Conservation (phyloP, 92 coral and sea anemone species). For the Heteractis magnifica region DNA sequence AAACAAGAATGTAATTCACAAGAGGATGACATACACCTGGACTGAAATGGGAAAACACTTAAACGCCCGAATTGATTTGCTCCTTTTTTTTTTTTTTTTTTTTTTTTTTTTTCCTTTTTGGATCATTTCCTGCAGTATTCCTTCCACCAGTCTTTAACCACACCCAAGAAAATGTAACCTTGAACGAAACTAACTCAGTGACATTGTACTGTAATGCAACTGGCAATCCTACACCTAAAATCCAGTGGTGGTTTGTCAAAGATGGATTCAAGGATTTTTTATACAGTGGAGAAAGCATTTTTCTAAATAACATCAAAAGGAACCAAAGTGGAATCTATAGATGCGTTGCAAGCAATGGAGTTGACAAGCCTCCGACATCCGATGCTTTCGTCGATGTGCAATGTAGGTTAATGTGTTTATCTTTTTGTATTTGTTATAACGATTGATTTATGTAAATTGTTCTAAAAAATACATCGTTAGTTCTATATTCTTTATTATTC, state of each 20-base stretch:
- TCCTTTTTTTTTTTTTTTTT: no score
- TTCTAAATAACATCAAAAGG: conserved; percentile 13
- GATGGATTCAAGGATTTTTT: neutral
- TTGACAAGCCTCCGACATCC: conserved; percentile 27
- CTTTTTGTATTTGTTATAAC: no score
- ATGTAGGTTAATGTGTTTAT: conserved; percentile 52
- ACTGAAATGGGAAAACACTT: no score
- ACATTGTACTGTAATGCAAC: conserved; percentile 41
- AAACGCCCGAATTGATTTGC: no score
- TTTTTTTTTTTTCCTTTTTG: no score
- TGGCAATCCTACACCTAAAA: conserved; percentile 51
- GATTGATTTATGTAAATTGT: no score
- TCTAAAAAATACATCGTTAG: no score
- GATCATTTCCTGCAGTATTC: conserved; percentile 34
- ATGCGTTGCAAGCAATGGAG: conserved; percentile 51
- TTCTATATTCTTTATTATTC: no score
- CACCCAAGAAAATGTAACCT: conserved; percentile 29
- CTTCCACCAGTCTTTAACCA: conserved; percentile 36
- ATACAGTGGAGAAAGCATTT: neutral
- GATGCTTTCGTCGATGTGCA: conserved; percentile 33
- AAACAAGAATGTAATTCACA: no score
- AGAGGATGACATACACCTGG: no score
- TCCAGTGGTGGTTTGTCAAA: conserved; percentile 38
- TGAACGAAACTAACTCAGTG: conserved; percentile 46
- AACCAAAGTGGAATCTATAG: conserved; percentile 47